Base-by-base conservation (phyloP, 2,888 invertebrate species). In the Epinotia demarniana region DNA sequence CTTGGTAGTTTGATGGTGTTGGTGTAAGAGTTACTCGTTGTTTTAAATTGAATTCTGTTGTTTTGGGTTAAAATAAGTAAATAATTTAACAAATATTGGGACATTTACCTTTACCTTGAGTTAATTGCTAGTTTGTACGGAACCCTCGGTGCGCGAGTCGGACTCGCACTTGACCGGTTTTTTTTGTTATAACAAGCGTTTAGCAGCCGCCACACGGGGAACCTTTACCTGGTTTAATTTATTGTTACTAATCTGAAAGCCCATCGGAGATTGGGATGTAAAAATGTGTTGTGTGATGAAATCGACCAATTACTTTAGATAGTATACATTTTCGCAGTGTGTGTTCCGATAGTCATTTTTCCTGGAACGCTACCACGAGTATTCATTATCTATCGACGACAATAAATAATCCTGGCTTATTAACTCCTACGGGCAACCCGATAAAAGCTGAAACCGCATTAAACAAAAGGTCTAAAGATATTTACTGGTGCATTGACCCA, bases 261-360 rank as follows among this genome's bases (percentile, higher is more conserved):
- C 46, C 46, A 64, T 23, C 64, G 53, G 16, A 53, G 53, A 64
- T 53, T 12, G 27, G 23, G 18, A 18, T 27, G 18, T 18, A 68
- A 66, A 61, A 73, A n/a, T 39, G 49, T 33, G 12, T 53, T 13
- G 13, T 49, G 64, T 60, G 58, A 69, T 60, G 58, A 74, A 74
- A 71, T 71, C 53, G 68, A 71, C 71, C 77, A 77, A 81, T 82
- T 81, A 81, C 81, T 80, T 72, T 80, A 80, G 77, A 78, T 77
- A 78, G 23, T 78, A 79, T 79, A 80, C 79, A 80, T 80, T 77
- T 81, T 62, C 61, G 67, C 63, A 63, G 58, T 66, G 43, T 33
- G 72, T 74, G 67, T 60, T 76, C 77, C 73, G 75, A 77, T 79
- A 73, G 73, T 77, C 60, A 75, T 79, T 78, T 78, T 71, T 77